Evolutionary conservation across 1,140 invertebrate species (phyloP).

Genomic region (Delia radicum): DNA sequence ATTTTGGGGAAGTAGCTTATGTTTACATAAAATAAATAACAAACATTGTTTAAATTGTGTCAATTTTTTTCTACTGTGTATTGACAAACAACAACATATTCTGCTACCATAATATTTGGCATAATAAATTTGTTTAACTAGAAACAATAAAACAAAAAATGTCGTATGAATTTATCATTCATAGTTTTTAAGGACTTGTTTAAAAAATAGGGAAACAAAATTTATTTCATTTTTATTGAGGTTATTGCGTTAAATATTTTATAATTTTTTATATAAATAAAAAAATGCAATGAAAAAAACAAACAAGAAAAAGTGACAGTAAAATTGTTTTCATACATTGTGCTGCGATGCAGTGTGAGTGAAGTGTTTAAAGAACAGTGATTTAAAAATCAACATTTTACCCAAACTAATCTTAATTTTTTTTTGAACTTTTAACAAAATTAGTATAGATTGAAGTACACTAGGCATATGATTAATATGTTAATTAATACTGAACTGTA

Average conservation of each 20-base stretch:
- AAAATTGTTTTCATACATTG: no score
- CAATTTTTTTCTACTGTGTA: neutral
- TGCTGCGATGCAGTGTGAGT: no score
- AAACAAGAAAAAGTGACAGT: no score
- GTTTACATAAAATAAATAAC: neutral
- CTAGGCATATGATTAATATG: no score
- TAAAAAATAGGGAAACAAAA: neutral
- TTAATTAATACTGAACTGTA: no score
- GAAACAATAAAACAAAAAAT: neutral
- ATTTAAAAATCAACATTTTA: no score
- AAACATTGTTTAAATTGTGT: neutral
- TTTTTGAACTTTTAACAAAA: no score
- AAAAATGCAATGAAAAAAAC: no score
- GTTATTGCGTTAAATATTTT: neutral
- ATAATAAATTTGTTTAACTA: neutral
- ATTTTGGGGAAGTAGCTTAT: neutral
- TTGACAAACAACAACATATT: neutral
- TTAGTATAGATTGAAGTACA: no score
- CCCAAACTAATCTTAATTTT: no score
- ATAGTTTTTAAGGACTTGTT: neutral
- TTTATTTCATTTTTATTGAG: neutral
- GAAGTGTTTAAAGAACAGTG: no score
- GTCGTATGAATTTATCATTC: neutral
- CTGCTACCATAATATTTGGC: no score
- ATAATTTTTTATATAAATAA: neutral